Base-by-base conservation (phyloP, 1,140 invertebrate species). In the Solenopsis fugax region DNA sequence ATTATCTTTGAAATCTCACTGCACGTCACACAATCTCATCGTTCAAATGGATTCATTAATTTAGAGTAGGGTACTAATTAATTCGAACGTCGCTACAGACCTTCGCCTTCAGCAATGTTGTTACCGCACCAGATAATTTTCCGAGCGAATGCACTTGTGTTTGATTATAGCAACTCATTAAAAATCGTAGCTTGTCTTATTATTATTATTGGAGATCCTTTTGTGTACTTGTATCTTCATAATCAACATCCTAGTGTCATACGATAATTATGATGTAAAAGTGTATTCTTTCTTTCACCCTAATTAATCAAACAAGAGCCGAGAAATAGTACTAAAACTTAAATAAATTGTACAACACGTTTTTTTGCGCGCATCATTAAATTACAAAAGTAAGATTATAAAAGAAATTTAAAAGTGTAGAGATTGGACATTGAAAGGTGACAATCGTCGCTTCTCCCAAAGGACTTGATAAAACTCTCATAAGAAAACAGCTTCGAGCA, bases 1-100 rank as follows among this genome's bases (percentile, higher is more conserved):
- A 76, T n/a, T 64, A 64, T 76, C 54, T 78, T 54, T 76, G n/a
- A 41, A 85, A 65, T 85, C 7, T 41, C 58, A 60, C n/a, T 67
- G n/a, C 4, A 18, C 6, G 34, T 29, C 52, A 56, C 52, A 34
- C 18, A 78, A 60, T 77, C 29, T 67, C 16, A 60, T 64, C n/a
- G 24, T 12, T 41, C 21, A 78, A 67, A 41, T 65, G 45, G n/a
- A 60, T 62, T 77, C 48, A 65, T 77, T 77, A 62, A 65, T 50
- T 78, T 78, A 65, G 16, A 41, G 34, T 16, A n/a, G 56, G 16
- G 18, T 34, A 18, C 24, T 60, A 73, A 75, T 84, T 75, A 84
- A 75, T 62, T 75, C 37, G 12, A 62, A 45, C n/a, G 6, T 65
- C 56, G 12, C 56, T 48, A 75, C 18, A 84, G n/a, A 29, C 54